Conservation (phyloP, 2,888 invertebrate genomes). For the Drosophila picticornis region DNA sequence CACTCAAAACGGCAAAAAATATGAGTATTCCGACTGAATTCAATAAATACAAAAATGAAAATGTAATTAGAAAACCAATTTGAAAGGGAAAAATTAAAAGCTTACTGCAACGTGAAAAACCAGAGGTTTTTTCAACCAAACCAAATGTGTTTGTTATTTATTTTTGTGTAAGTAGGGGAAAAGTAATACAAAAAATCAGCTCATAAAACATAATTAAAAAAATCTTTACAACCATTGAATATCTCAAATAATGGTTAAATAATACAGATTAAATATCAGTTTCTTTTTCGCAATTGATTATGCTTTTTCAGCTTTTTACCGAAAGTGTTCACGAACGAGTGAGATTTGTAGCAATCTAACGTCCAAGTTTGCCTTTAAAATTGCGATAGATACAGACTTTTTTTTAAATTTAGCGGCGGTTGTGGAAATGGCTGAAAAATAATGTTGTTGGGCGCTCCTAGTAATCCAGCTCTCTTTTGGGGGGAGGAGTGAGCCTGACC, state of each 20-base stretch:
- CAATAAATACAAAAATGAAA: neutral
- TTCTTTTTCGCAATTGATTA: neutral
- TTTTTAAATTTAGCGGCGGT: neutral
- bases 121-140: neutral
- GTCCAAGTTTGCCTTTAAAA: neutral
- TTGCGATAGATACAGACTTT: neutral
- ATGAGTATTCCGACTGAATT: neutral
- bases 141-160: neutral
- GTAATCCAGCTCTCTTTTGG: too few species aligned
- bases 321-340: neutral
- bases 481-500: too few species aligned
- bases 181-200: neutral
- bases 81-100: neutral
- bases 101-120: neutral
- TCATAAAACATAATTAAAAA: neutral
- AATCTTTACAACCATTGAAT: neutral
- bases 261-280: neutral
- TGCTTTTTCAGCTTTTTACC: neutral
- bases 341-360: neutral
- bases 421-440: neutral
- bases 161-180: neutral
- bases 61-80: neutral
- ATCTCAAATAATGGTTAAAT: too few species aligned
- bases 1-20: neutral
- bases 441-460: too few species aligned